Conservation (phyloP, 2,797 vertebrate species). For the Simalia tracyae region DNA sequence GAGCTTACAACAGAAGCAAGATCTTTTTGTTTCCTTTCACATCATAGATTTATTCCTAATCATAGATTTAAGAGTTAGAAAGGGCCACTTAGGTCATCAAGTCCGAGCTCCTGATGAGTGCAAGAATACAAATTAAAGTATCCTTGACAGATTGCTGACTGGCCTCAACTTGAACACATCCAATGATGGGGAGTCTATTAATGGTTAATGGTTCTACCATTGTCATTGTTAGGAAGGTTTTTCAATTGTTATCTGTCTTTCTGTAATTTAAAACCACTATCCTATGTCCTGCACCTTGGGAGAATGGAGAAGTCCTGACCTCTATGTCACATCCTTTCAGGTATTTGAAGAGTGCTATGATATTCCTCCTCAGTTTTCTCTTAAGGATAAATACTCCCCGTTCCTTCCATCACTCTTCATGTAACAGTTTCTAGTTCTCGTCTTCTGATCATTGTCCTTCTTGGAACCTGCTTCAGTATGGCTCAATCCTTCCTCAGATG, state of each 20-base stretch:
- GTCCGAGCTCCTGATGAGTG: background rate
- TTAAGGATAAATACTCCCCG: background rate
- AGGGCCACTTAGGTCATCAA: background rate
- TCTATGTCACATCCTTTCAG: background rate
- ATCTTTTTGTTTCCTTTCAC: background rate
- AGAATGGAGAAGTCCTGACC: background rate
- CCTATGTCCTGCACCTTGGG: background rate
- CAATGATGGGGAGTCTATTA: background rate
- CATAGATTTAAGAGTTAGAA: background rate
- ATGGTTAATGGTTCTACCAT: background rate
- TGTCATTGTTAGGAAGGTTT: no score
- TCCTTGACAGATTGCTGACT: background rate
- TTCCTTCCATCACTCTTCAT: background rate
- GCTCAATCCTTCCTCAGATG: background rate
- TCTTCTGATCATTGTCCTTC: background rate
- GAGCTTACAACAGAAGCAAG: background rate
- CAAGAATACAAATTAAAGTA: background rate
- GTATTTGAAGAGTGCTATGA: background rate
- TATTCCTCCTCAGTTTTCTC: background rate
- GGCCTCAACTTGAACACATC: background rate
- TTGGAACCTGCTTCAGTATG: background rate
- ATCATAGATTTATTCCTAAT: background rate
- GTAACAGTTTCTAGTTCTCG: background rate
- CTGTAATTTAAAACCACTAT: background rate
- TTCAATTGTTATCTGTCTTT: background rate